Evolutionary conservation across 2,888 invertebrate species (phyloP), one percentile per base, ranked within the genome.

Genomic region (Hyposoter dolosus): DNA sequence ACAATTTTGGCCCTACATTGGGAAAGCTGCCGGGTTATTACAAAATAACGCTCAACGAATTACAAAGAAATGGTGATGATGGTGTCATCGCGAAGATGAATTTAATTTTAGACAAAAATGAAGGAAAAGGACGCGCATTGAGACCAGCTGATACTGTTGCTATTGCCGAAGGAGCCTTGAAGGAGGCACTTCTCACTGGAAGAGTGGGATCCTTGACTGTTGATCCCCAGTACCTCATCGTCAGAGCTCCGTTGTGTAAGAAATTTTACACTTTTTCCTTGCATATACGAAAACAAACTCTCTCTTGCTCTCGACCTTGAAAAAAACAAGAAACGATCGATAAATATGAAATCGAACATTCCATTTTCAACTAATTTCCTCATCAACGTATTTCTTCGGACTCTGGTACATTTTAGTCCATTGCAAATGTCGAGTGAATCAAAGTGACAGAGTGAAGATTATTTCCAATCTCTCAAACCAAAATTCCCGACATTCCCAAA

Each of bases 161-260:
- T 43, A 89, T 90, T 91, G 91, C 93, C 93, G 95, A 96, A 92
- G 94, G 95, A 40, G 96, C 96, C 0, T 94, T 98, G 1, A 94
- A 95, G 84, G 97, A 97, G 63, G 97, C 97, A 12, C 95, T 98
- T 0, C 95, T 96, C 2, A 95, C 95, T 0, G 98, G 98, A 6
- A 95, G 95, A 90, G 96, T 98, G 9, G 98, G 98, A 0, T 96
- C 97, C 45, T 94, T 98, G 1, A 96, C 96, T 35, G 96, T 98
- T 0, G 98, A 98, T 93, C 98, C 98, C 0, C 96, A 96, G 84
- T 98, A 97, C 93, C 94, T 98, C 84, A 96, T 97, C 77, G 96
- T 98, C 90, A 96, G 96, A 90, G 96, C 97, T 1, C 95, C 94
- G 23, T 90, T 96, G 92, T 95, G 98, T 98, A 94, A 96, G 96